phyloP scores from a whole-genome alignment of 2,888 invertebrate species.

The Phengaris alcon region DNA sequence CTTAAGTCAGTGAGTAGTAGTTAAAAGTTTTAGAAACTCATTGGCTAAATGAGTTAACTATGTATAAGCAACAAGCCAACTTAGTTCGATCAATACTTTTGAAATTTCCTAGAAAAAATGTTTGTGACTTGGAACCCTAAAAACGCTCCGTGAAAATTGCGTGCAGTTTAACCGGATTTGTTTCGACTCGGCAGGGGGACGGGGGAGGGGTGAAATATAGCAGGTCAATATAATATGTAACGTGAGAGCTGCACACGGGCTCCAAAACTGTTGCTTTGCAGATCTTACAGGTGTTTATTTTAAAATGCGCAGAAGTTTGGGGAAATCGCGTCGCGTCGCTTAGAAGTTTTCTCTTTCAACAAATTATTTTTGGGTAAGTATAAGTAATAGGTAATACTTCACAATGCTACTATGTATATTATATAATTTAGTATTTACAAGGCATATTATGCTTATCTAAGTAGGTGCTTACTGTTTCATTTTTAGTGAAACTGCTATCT shows the following conservation, averaged over 20 bases:
- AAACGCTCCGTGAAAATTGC: background rate
- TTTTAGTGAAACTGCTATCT: too few species aligned
- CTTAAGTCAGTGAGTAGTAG: too few species aligned
- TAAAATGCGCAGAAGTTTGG: background rate
- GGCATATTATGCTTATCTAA: too few species aligned
- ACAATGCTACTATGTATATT: too few species aligned
- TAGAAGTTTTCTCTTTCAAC: background rate
- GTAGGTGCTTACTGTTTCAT: too few species aligned
- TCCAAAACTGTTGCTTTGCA: background rate
- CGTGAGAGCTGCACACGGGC: background rate
- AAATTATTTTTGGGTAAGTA: background rate
- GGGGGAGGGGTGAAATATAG: background rate
- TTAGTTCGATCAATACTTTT: too few species aligned
- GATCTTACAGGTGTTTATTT: background rate
- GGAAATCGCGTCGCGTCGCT: background rate
- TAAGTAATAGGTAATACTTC: too few species aligned
- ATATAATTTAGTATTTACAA: too few species aligned
- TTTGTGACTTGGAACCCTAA: background rate
- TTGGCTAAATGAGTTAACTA: too few species aligned
- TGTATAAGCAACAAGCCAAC: too few species aligned
- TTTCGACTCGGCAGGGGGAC: background rate
- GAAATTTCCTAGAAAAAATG: background rate
- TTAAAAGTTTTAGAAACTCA: too few species aligned
- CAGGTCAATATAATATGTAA: constrained; percentile 4
- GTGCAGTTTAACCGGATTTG: constrained; percentile 17